Conservation (phyloP, 1,140 invertebrate genomes). For the Drosophila funebris region DNA sequence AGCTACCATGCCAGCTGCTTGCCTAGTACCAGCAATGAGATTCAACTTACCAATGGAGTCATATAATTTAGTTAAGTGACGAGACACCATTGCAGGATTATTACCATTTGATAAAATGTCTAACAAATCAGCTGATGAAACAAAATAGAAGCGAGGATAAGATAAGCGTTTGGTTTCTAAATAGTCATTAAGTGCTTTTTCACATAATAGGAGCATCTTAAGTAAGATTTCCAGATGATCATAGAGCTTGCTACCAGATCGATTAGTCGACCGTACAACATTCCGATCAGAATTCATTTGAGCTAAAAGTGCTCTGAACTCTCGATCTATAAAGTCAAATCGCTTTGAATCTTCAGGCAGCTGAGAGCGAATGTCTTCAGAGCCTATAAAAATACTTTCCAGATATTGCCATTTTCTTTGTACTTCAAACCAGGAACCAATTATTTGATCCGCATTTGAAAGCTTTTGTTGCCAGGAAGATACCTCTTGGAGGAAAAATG, state of each 20-base stretch:
- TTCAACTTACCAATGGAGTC: constrained; percentile 95
- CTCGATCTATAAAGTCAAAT: constrained; percentile 94
- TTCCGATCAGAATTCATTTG: constrained; percentile 88
- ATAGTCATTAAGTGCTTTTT: constrained; percentile 97
- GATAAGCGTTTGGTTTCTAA: constrained; percentile 96
- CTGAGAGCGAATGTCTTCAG: constrained; percentile 96
- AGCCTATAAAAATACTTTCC: constrained; percentile 97
- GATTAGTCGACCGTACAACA: constrained; percentile 93
- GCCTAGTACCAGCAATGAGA: constrained; percentile 86
- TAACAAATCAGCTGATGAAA: constrained; percentile 95
- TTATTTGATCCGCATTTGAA: constrained; percentile 93
- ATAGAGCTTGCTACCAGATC: constrained; percentile 87
- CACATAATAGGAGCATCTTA: constrained; percentile 91
- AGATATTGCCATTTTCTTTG: constrained; percentile 97
- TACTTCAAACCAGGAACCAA: constrained; percentile 95
- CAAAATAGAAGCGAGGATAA: constrained; percentile 98
- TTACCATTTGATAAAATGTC: constrained; percentile 98
- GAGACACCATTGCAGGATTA: constrained; percentile 91
- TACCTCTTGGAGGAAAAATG: constrained; percentile 93
- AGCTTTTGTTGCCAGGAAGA: constrained; percentile 95
- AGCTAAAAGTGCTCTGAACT: constrained; percentile 88
- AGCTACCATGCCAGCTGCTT: constrained; percentile 89
- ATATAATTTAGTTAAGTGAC: constrained; percentile 96
- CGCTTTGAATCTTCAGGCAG: constrained; percentile 95
- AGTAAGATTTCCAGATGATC: constrained; percentile 92